phyloP scores from a whole-genome alignment of 2,888 invertebrate species.

The Gari tellinella region DNA sequence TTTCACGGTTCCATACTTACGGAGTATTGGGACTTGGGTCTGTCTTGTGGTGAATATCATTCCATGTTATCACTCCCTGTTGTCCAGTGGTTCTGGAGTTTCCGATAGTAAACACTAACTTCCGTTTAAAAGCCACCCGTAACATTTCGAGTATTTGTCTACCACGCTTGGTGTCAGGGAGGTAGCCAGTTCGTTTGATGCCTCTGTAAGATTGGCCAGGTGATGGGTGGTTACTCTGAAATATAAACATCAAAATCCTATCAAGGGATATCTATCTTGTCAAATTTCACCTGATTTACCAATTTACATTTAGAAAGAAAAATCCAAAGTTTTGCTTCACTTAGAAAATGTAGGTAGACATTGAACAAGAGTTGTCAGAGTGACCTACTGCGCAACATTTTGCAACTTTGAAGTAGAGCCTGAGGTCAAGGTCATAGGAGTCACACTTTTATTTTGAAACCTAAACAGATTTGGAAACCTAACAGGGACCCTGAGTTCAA shows the following conservation, averaged over 20 bases:
- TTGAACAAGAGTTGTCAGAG: too few relatives aligned
- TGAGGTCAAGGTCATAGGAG: too few relatives aligned
- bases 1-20: conserved; percentile 37
- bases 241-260: neutral
- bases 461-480: too few relatives aligned
- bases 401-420: too few relatives aligned
- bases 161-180: conserved; percentile 74
- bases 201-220: conserved; percentile 73
- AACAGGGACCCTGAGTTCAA: too few relatives aligned
- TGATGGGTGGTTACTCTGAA: conserved; percentile 66
- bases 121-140: conserved; percentile 69
- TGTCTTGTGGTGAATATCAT: conserved; percentile 63
- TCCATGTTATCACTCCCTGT: conserved; percentile 75
- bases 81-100: conserved; percentile 75
- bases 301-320: too few relatives aligned
- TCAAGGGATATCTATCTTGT: too few relatives aligned
- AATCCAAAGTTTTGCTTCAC: too few relatives aligned
- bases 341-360: too few relatives aligned
- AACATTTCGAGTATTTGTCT: conserved; percentile 64
- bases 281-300: too few relatives aligned
- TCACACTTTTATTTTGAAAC: too few relatives aligned
- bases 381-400: too few relatives aligned
- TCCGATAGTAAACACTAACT: conserved; percentile 77
- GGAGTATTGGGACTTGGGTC: conserved; percentile 41
- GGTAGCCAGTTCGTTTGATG: conserved; percentile 66